Base-by-base conservation (phyloP, 2,113 vertebrate species). In the Scomber colias region DNA sequence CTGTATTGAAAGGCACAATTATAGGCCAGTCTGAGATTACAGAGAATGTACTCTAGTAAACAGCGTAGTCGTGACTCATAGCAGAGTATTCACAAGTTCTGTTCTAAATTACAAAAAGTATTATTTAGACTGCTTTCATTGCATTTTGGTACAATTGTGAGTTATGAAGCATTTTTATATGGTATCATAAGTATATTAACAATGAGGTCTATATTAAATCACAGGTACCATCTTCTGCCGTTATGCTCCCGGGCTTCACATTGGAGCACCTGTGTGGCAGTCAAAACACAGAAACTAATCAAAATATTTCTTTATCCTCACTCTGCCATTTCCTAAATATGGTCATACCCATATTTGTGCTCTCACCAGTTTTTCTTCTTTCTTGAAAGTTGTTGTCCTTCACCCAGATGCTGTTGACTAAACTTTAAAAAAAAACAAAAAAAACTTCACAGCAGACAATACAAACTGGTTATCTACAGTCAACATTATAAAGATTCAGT, bases 251-350 rank as follows among this genome's bases (percentile, higher is more conserved):
- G 27, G 49, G 48, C 3, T 0, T 31, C 5, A 1, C 66, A 54
- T 30, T 5, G 68, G 9, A 64, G 53, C 83, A 82, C 63, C 87
- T 88, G 85, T 62, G 46, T 17, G 11, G 27, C 50, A 88, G 88
- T 83, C 87, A 86, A 89, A 90, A 87, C 77, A 91, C 15, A 61
- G 19, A 53, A 57, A 80, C 63, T 68, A 44, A 65, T 48, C 24
- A 40, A 24, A 35, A 68, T 40, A 5, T 24, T 7, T 66, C 13
- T 56, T 59, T 13, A 35, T 51, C 60, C 31, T 57, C 44, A 49
- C 21, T 35, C 31, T 59, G 17, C 31, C 2, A 16, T 53, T 70
- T 61, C 45, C 40, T 30, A 65, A 45, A 31, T 55, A 61, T 11
- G 30, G 45, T 27, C 14, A 19, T 11, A 51, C 63, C 44, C 3